Evolutionary conservation across 2,888 invertebrate genomes (phyloP), one percentile per base, ranked within the genome.

Genomic region (Thyatira batis): DNA sequence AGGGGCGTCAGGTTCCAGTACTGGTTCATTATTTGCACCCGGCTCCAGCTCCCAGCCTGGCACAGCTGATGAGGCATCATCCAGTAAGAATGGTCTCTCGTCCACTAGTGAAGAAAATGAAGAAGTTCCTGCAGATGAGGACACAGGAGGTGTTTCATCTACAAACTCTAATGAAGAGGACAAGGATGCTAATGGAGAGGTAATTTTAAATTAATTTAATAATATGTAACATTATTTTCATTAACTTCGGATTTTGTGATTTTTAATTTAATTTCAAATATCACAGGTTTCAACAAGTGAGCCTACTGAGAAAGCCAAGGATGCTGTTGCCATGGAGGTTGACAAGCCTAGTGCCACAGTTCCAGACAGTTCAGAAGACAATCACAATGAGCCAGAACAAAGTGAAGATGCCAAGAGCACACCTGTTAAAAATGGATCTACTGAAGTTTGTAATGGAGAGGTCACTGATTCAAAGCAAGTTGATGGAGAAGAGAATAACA

Each of bases 311-410:
- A 75, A 69, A 57, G 55, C 72, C 6, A 78, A 76, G 48, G 84
- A 82, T 17, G 46, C 73, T 20, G 61, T 70, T 30, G 61, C 67
- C 33, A 80, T 79, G 75, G 82, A 82, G 20, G 74, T 80, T n/a
- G 83, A 82, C 3, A 89, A 89, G 62, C 54, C 73, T 17, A 74
- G 58, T 50, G 61, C 78, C 5, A 74, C 85, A 10, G 82, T 83
- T 8, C 92, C 92, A 9, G 92, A 92, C 63, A 92, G 92, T 60
- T 92, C 92, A 0, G 92, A 75, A 28, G 92, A 92, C 62, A 91
- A 88, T 55, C 81, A 82, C 55, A 65, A 74, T 45, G 76, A 84
- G 53, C 92, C 92, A 51, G 89, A 89, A 62, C 92, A 90, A 60
- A 92, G 92, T 61, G 89, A 61, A 9, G 78, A 82, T 54, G 80